Evolutionary conservation across 2,113 vertebrate species (phyloP).

Genomic region (Epinephelus cyanopodus): DNA sequence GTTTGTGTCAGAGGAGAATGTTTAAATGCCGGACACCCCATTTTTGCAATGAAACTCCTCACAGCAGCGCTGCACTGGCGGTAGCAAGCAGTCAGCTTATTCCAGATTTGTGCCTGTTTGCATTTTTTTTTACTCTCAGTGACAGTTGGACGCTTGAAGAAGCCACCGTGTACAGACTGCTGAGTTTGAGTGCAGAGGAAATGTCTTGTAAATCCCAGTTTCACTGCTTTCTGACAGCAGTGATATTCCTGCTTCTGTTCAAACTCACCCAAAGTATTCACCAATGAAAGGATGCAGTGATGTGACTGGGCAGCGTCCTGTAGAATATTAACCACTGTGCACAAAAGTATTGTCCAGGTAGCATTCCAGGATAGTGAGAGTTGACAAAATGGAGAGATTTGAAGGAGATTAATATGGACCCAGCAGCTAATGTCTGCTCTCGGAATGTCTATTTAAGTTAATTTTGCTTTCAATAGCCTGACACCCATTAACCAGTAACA

Average conservation of each 20-base stretch:
- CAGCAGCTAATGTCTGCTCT: too few species aligned
- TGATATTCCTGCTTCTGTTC: neutral
- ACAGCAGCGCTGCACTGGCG: conserved; percentile 7
- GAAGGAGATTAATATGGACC: neutral
- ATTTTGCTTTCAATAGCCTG: too few species aligned
- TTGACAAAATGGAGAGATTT: neutral
- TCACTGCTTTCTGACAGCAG: neutral
- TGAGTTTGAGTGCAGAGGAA: conserved; percentile 41
- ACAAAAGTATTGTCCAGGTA: neutral
- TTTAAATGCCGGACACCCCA: conserved; percentile 17
- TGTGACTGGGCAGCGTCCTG: neutral
- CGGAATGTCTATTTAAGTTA: too few species aligned
- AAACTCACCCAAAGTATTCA: conserved; percentile 4
- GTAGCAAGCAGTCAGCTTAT: conserved; percentile 45
- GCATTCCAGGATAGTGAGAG: neutral
- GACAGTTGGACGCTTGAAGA: conserved; percentile 62
- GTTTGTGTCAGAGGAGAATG: conserved; percentile 20
- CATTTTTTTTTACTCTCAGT: conserved; percentile 44
- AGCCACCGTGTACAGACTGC: conserved; percentile 41
- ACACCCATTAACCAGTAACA: too few species aligned
- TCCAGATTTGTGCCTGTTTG: conserved; percentile 54
- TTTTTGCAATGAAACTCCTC: neutral
- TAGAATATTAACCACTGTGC: neutral
- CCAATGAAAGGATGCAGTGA: neutral
- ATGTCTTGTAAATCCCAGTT: conserved; percentile 35